Evolutionary conservation across 1,140 invertebrate species (phyloP).

Genomic region (Galleria mellonella): DNA sequence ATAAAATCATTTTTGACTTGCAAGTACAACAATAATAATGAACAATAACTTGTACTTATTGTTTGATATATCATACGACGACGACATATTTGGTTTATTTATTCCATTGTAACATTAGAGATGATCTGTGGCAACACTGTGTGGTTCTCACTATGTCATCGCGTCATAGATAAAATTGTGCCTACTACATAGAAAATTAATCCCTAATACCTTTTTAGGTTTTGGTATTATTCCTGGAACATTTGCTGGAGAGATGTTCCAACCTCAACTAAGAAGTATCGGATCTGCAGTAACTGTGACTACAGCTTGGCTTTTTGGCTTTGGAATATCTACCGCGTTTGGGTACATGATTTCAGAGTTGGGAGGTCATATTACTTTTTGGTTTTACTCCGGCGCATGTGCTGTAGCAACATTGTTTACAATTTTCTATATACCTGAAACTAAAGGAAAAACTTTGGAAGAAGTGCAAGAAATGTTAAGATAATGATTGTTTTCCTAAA

Average conservation of each 20-base stretch:
- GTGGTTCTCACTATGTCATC: no score
- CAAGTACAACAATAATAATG: no score
- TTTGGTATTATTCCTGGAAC: slow-evolving; percentile 30
- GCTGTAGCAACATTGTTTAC: background rate
- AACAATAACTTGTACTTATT: no score
- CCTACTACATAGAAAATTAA: no score
- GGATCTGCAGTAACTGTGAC: slow-evolving; percentile 16
- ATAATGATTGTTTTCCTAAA: no score
- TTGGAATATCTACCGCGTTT: slow-evolving; percentile 19
- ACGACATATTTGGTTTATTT: no score
- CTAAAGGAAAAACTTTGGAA: slow-evolving; percentile 83
- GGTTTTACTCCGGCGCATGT: slow-evolving; percentile 10
- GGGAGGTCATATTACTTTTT: slow-evolving; percentile 19
- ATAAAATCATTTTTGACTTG: no score
- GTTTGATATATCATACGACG: no score
- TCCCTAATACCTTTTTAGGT: slow-evolving; percentile 16
- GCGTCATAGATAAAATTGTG: no score
- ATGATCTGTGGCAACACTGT: no score
- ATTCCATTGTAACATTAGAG: no score
- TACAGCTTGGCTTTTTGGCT: slow-evolving; percentile 16
- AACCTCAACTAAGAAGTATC: slow-evolving; percentile 22
- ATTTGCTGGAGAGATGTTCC: slow-evolving; percentile 32
- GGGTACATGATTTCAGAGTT: slow-evolving; percentile 9
- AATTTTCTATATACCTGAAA: slow-evolving; percentile 81
- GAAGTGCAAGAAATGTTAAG: slow-evolving; percentile 81